Percentiles rank a stretch among this genome's conserved stretches.
phyloP scores from a whole-genome alignment of 2,888 invertebrate genomes.

The Melanostoma scalare region DNA sequence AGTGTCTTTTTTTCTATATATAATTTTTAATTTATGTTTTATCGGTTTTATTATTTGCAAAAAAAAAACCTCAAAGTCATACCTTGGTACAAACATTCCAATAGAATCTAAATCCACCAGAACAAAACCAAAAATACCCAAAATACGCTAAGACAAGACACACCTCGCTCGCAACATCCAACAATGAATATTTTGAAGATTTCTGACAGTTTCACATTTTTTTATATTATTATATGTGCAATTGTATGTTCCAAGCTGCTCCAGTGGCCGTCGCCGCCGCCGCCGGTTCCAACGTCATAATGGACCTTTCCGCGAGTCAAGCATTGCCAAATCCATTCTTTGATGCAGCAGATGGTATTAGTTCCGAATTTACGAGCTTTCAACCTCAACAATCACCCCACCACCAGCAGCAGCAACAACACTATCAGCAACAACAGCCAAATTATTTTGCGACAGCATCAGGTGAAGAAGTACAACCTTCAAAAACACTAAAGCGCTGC shows the following conservation, averaged over 20 bases:
- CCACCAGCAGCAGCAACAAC: conserved; percentile 73
- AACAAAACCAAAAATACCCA: conserved; percentile 40
- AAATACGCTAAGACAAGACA: conserved; percentile 34
- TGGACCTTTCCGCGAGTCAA: conserved; percentile 59
- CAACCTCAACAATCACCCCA: conserved; percentile 70
- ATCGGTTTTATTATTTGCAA: conserved; percentile 48
- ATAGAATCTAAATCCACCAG: conserved; percentile 38
- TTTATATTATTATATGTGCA: conserved; percentile 51
- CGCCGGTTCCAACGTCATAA: conserved; percentile 65
- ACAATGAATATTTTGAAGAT: conserved; percentile 18
- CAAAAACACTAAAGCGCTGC: conserved; percentile 54
- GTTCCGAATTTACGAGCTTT: conserved; percentile 53
- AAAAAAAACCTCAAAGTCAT: conserved; percentile 23
- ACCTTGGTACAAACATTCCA: conserved; percentile 43
- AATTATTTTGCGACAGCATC: conserved; percentile 65
- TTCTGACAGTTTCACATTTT: conserved; percentile 21
- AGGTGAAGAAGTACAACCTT: conserved; percentile 70
- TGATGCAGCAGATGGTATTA: conserved; percentile 76
- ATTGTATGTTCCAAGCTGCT: conserved; percentile 65
- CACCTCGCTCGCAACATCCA: conserved; percentile 61
- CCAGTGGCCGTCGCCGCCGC: conserved; percentile 63
- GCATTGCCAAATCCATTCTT: conserved; percentile 81
- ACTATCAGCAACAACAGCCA: conserved; percentile 74
- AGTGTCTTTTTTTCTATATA: conserved; percentile 37
- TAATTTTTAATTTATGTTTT: conserved; percentile 18